A percentile compares a stretch with the other conserved stretches of the same genome.
Evolutionary conservation across 2,888 invertebrate genomes (phyloP).

Genomic region (Sacculina carcini): DNA sequence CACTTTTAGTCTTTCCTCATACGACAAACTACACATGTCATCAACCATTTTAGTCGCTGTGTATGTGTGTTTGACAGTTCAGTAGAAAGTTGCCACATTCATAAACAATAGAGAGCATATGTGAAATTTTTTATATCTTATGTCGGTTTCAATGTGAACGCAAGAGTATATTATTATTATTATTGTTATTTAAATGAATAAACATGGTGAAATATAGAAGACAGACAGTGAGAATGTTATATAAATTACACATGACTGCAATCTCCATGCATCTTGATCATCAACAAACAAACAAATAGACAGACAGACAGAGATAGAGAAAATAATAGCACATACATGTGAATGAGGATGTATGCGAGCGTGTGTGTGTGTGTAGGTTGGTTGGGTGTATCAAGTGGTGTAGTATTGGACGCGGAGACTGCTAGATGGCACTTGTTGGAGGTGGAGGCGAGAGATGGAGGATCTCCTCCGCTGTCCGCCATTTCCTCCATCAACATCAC

Average conservation of each 20-base stretch:
- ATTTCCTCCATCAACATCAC: conserved; percentile 64
- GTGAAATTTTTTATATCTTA: not conserved
- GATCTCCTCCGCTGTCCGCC: conserved; percentile 62
- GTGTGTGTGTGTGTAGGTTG: not conserved
- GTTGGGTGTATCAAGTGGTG: conserved; percentile 27
- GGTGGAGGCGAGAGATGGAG: conserved; percentile 69
- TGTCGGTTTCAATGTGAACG: not conserved
- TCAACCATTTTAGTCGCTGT: too few relatives aligned
- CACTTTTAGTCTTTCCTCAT: too few relatives aligned
- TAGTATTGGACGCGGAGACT: conserved; percentile 64
- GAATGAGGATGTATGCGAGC: not conserved
- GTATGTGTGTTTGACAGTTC: too few relatives aligned
- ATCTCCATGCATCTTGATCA: too few relatives aligned
- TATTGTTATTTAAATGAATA: not conserved
- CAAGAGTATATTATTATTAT: not conserved
- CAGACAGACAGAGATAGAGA: too few relatives aligned
- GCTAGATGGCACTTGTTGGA: conserved; percentile 61
- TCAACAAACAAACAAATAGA: too few relatives aligned
- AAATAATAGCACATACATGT: too few relatives aligned
- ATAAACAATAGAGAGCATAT: too few relatives aligned
- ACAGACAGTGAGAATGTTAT: not conserved
- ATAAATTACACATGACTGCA: not conserved
- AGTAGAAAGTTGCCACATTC: too few relatives aligned
- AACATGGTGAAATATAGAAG: not conserved
- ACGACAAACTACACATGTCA: too few relatives aligned